Evolutionary conservation across 2,888 invertebrate species (phyloP), one percentile per base, ranked within the genome.

Genomic region (Heliconius ethilla): DNA sequence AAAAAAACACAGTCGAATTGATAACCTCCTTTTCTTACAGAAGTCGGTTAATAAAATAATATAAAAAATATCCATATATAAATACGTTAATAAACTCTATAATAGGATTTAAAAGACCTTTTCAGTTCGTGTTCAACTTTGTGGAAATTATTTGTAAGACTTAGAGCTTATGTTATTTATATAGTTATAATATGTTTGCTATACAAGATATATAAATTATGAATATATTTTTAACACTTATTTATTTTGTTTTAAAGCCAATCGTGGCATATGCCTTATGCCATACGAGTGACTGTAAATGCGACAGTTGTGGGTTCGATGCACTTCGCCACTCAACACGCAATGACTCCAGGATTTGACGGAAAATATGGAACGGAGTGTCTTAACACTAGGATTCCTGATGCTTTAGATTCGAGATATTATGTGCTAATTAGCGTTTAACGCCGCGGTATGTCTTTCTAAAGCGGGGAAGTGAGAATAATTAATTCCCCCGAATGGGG

Each of bases 131-230:
- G 69, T 45, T 70, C 37, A 40, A 25, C 45, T 70, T 70, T 18
- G 70, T 70, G 27, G 18, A 70, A 70, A 45, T 51, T 13, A 51
- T 51, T 70, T 70, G 22, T 51, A 51, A 29, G 51, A 51, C 22
- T 45, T 51, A 7, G 3, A 70, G 29, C 70, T 51, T 70, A 51
- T 29, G 25, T 70, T 51, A 29, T 25, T n/a, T n/a, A 13, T 67
- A n/a, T 13, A 45, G 11, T 45, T 33, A 0, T 55, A 59, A n/a
- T 59, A 59, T 9, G 4, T n/a, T 59, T 59, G 1, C n/a, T n/a
- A 59, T 59, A n/a, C 1, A n/a, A 10, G 1, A 11, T n/a, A 59
- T 59, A 59, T n/a, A n/a, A 59, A 59, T 59, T 22, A n/a, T 59
- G 0, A n/a, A 9, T 3, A 10, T 59, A 33, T 10, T n/a, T 59